Evolutionary conservation across 2,888 invertebrate species (phyloP).

Genomic region (Andrena marginata): DNA sequence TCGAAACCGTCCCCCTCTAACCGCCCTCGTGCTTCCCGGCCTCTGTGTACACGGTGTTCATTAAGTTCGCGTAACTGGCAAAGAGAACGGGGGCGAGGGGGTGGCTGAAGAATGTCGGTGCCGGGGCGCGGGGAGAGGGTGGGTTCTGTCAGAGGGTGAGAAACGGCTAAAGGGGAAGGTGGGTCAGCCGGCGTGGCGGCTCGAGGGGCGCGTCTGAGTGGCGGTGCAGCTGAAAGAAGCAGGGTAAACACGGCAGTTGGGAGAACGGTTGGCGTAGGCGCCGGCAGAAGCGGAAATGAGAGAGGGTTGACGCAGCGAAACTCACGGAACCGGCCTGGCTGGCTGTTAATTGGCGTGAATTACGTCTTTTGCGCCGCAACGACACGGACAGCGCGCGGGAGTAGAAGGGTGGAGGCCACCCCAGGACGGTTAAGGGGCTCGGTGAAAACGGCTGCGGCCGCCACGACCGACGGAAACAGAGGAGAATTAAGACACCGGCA

Average conservation of each 20-base stretch:
- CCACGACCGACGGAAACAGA: conserved; percentile 28
- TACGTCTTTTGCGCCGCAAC: conserved; percentile 75
- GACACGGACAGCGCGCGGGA: conserved; percentile 53
- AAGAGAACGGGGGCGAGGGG: conserved; percentile 18
- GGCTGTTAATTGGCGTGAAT: conserved; percentile 78
- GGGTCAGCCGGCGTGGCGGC: conserved; percentile 41
- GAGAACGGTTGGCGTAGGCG: conserved; percentile 46
- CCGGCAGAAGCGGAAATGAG: conserved; percentile 57
- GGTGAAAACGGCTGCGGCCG: conserved; percentile 3
- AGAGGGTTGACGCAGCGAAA: conserved; percentile 72
- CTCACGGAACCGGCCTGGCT: conserved; percentile 56
- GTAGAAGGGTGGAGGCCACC: conserved; percentile 13
- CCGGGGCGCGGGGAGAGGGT: background rate
- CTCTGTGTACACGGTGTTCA: conserved; percentile 59
- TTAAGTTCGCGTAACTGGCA: conserved; percentile 67
- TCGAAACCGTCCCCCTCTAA: background rate
- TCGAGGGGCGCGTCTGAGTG: conserved; percentile 72
- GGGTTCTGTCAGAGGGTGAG: conserved; percentile 15
- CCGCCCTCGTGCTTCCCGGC: background rate
- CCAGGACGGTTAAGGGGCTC: background rate
- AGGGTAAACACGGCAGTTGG: conserved; percentile 63
- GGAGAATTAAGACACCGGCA: conserved; percentile 50
- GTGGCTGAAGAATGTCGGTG: background rate
- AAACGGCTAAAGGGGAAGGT: conserved; percentile 42
- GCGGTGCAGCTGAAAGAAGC: conserved; percentile 71